These are phyloP conservation scores for Scelioninae gen. 1 DNA, from an alignment of 2,888 invertebrate genomes.

Conservation along the genomic window DNA sequence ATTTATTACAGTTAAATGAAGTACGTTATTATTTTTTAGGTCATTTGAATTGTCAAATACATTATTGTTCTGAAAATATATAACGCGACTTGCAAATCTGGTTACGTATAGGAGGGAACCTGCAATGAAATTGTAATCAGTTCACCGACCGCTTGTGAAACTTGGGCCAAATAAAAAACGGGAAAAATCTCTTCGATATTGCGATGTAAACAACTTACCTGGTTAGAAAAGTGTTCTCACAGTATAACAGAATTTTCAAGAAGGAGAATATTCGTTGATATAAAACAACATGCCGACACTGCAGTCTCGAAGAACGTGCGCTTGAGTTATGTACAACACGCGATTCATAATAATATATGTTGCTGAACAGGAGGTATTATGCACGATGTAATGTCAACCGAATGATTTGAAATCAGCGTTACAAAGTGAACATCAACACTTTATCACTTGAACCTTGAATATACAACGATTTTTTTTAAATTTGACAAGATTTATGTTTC, in stretches of 20 bases:
- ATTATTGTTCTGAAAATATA: constrained; percentile 32
- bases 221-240: constrained; percentile 14
- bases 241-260: too few relatives aligned
- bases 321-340: constrained; percentile 52
- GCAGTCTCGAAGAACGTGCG: constrained; percentile 36
- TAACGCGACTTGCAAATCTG: constrained; percentile 37
- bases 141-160: constrained; percentile 35
- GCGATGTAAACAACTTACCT: background rate
- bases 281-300: constrained; percentile 37
- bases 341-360: constrained; percentile 61
- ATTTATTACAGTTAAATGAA: constrained; percentile 3
- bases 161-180: constrained; percentile 11
- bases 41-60: constrained; percentile 32
- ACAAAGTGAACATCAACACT: constrained; percentile 41
- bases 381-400: constrained; percentile 38
- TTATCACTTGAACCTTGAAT: constrained; percentile 25
- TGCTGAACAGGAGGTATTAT: constrained; percentile 10
- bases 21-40: constrained; percentile 28
- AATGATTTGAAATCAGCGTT: constrained; percentile 48
- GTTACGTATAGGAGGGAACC: constrained; percentile 43
- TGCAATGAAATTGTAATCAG: constrained; percentile 60
- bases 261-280: constrained; percentile 36
- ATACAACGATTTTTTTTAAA: background rate
- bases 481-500: constrained; percentile 15
- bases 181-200: background rate